A percentile compares a stretch with the other conserved stretches of the same genome.
phyloP scores from a whole-genome alignment of 2,797 vertebrate species.

The Decapterus maruadsi region DNA sequence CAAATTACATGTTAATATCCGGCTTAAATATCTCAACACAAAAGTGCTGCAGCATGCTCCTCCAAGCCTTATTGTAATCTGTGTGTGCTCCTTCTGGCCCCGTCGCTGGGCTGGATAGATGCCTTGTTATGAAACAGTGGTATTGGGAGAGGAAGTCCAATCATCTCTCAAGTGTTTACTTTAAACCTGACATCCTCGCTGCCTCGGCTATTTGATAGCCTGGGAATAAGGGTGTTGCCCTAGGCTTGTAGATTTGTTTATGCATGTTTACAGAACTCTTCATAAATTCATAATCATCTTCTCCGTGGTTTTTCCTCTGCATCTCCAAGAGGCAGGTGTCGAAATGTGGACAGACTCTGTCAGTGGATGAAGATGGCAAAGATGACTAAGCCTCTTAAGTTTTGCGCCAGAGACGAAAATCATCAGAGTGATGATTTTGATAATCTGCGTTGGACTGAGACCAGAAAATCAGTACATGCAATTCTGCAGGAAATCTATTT shows the following conservation, averaged over 20 bases:
- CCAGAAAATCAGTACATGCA: slow-evolving; percentile 38
- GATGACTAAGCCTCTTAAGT: slow-evolving; percentile 72
- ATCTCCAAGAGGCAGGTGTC: slow-evolving; percentile 62
- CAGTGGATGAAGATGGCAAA: slow-evolving; percentile 62
- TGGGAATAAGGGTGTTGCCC: slow-evolving; percentile 52
- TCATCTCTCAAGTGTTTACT: slow-evolving; percentile 75
- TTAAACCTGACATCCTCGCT: slow-evolving; percentile 60
- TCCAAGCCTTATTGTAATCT: slow-evolving; percentile 41
- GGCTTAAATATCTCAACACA: slow-evolving; percentile 41
- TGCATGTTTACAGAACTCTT: slow-evolving; percentile 71
- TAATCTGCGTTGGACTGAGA: slow-evolving; percentile 72
- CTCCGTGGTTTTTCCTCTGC: slow-evolving; percentile 39
- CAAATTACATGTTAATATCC: slow-evolving; percentile 54
- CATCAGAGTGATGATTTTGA: slow-evolving; percentile 70
- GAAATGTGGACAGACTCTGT: slow-evolving; percentile 59
- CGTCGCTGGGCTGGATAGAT: slow-evolving; percentile 24
- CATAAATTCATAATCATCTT: slow-evolving; percentile 75
- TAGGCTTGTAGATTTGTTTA: slow-evolving; percentile 70
- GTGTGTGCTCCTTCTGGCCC: slow-evolving; percentile 43
- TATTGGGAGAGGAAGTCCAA: slow-evolving; percentile 63
- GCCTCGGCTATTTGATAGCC: slow-evolving; percentile 47
- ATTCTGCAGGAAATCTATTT: slow-evolving; percentile 54
- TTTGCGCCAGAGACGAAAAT: slow-evolving; percentile 60
- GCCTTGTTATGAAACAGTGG: slow-evolving; percentile 42
- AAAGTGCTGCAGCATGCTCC: slow-evolving; percentile 16